phyloP scores from a whole-genome alignment of 2,888 invertebrate genomes.

The Anorthoa munda region DNA sequence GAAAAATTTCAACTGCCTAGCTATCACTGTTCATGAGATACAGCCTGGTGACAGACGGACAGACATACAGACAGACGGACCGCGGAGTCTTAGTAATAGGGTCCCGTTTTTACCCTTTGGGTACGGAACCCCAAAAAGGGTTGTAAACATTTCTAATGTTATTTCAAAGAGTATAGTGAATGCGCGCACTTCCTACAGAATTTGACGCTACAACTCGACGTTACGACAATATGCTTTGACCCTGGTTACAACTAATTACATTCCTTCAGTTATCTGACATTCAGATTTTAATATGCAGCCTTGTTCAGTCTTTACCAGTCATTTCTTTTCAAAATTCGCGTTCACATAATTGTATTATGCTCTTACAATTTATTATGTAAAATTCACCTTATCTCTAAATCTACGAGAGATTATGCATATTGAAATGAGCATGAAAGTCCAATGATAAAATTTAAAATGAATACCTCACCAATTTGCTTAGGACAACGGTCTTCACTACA shows the following conservation, averaged over 20 bases:
- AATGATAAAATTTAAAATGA: background rate
- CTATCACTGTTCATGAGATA: no score
- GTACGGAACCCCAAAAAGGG: no score
- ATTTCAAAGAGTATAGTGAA: no score
- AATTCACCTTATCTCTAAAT: conserved; percentile 5
- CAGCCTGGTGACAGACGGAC: no score
- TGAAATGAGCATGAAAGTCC: background rate
- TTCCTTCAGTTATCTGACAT: conserved; percentile 27
- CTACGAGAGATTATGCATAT: conserved; percentile 21
- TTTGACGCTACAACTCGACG: no score
- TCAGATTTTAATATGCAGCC: background rate
- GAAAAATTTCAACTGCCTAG: no score
- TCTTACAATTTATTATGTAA: background rate
- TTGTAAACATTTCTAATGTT: no score
- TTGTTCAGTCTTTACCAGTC: conserved; percentile 33
- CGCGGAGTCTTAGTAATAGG: no score
- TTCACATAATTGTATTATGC: conserved; percentile 15
- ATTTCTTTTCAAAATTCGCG: conserved; percentile 8
- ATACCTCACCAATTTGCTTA: background rate
- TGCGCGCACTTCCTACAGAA: no score
- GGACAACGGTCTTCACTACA: background rate
- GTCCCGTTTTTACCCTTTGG: no score
- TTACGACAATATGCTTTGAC: no score
- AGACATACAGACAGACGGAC: no score
- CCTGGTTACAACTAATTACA: background rate